Percentiles rank a stretch among this genome's conserved stretches.
Evolutionary conservation across 2,888 invertebrate species (phyloP).

Genomic region (Scelioninae gen. 1): DNA sequence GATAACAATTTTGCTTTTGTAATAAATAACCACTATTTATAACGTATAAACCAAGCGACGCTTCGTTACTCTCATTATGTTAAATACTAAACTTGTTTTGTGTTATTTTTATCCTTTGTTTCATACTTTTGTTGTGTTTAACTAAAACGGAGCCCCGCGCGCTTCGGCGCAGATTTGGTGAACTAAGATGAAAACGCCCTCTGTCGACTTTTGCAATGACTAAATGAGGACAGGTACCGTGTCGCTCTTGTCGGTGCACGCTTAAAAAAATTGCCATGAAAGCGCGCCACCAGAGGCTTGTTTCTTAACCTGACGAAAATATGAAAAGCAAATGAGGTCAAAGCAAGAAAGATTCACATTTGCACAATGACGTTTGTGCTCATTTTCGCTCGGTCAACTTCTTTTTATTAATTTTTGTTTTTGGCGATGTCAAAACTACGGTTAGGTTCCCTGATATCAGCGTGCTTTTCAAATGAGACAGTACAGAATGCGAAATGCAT

Average conservation of each 20-base stretch:
- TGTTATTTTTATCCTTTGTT: not conserved
- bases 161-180: not conserved
- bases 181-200: constrained; percentile 9
- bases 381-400: too few species aligned
- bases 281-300: too few species aligned
- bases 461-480: constrained; percentile 78
- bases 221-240: constrained; percentile 21
- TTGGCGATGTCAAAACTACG: too few species aligned
- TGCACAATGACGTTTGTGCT: too few species aligned
- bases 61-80: not conserved
- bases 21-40: constrained; percentile 13
- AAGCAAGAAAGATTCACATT: too few species aligned
- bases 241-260: too few species aligned
- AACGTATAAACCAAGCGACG: constrained; percentile 15
- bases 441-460: constrained; percentile 81
- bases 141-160: not conserved
- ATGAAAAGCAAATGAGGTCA: too few species aligned
- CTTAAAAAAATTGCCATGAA: too few species aligned
- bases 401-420: not conserved
- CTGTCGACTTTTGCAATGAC: constrained; percentile 22
- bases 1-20: not conserved
- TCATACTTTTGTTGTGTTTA: too few species aligned
- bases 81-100: not conserved
- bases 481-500: constrained; percentile 78
- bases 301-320: too few species aligned